Conservation (phyloP, 2,113 vertebrate genomes). For the Sorex fumeus region DNA sequence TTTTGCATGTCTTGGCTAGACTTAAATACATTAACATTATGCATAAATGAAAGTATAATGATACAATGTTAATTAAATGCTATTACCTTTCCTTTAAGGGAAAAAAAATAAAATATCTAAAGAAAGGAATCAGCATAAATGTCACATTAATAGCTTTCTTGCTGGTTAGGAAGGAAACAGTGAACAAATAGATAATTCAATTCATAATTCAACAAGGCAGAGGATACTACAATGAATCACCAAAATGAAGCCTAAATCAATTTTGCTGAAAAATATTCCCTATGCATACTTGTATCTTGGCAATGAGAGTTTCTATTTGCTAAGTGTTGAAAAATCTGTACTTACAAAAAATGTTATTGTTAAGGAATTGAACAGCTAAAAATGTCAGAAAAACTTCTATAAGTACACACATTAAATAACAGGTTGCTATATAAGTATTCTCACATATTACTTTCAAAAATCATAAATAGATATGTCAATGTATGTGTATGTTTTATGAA, state of each 20-base stretch:
- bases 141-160: conserved; percentile 59
- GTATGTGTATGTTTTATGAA: neutral
- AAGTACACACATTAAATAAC: conserved; percentile 7
- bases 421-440: neutral
- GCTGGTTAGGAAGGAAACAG: conserved; percentile 58
- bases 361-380: conserved; percentile 29
- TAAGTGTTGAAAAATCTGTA: neutral
- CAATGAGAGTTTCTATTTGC: conserved; percentile 41
- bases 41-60: conserved; percentile 70
- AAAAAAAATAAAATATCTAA: conserved; percentile 63
- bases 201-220: conserved; percentile 49
- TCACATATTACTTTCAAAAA: conserved; percentile 1
- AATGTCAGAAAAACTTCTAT: neutral
- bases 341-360: conserved; percentile 43
- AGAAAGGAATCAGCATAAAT: conserved; percentile 60
- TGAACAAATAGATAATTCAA: conserved; percentile 63
- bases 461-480: neutral
- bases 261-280: neutral
- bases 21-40: conserved; percentile 80
- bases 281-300: conserved; percentile 32
- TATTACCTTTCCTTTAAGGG: conserved; percentile 63
- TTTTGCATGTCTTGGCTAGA: conserved; percentile 24
- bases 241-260: conserved; percentile 44
- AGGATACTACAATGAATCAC: conserved; percentile 58
- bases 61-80: conserved; percentile 75